Percentiles rank a stretch among this genome's conserved stretches.
These are phyloP conservation scores for Barypeithes pellucidus DNA, from an alignment of 2,888 invertebrate species.

Conservation along the genomic window DNA sequence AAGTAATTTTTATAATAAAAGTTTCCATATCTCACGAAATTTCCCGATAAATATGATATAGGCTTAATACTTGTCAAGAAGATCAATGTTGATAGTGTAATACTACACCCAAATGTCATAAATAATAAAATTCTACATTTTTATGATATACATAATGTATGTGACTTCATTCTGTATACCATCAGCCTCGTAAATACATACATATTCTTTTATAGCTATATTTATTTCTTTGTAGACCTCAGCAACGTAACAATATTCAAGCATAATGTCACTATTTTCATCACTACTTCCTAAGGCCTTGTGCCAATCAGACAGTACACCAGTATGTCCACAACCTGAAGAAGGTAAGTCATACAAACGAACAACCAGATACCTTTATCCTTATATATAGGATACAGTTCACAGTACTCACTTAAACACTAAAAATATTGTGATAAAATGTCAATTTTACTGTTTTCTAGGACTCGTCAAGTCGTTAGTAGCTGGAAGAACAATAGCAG, in stretches of 20 bases:
- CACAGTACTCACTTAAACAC: too few species aligned
- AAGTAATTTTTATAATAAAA: background rate
- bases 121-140: too few species aligned
- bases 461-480: constrained; percentile 66
- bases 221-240: constrained; percentile 27
- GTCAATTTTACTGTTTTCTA: constrained; percentile 16
- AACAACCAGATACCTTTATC: too few species aligned
- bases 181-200: too few species aligned
- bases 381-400: too few species aligned
- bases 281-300: constrained; percentile 62
- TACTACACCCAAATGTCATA: too few species aligned
- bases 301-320: constrained; percentile 59
- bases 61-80: background rate
- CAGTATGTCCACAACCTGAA: constrained; percentile 48
- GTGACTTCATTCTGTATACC: too few species aligned
- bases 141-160: too few species aligned
- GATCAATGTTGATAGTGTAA: background rate
- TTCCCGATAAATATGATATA: background rate
- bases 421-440: constrained; percentile 26
- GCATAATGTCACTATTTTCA: constrained; percentile 59
- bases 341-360: constrained; percentile 33
- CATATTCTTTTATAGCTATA: too few species aligned
- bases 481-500: constrained; percentile 65
- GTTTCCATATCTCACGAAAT: background rate
- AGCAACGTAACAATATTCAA: constrained; percentile 4